Evolutionary conservation across 2,113 vertebrate genomes (phyloP), one percentile per base, ranked within the genome.

Genomic region (Hippopotamus amphibius): DNA sequence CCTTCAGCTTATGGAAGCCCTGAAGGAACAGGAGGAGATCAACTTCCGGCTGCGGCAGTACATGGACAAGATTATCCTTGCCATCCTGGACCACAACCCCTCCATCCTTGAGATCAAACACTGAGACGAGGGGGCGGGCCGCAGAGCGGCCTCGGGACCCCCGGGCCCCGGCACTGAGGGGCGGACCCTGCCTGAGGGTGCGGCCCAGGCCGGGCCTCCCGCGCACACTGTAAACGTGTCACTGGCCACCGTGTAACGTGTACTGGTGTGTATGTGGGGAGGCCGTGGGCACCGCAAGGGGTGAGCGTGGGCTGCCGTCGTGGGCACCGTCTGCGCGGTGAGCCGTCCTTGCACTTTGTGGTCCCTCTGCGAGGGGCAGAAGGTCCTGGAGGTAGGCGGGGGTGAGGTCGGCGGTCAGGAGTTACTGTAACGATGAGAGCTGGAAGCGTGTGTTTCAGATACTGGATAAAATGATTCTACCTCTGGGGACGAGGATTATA

Each of bases 51-150:
- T 99, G 84, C 98, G 99, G 76, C 99, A 99, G 96, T 99, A 99
- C 98, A 99, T 99, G 99, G 99, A 99, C 99, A 99, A 99, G 98
- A 99, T 99, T 33, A 99, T 99, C 98, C 98, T 99, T 85, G 99
- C 99, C 96, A 99, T 99, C 98, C 98, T 99, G 97, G 99, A 99
- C 98, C 99, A 99, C 97, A 99, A 99, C 95, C 99, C 99, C 0
- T 99, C 99, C 97, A 99, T 99, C 96, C 98, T 99, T 98, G 99
- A 99, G 98, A 99, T 99, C 97, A 99, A 99, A 98, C 99, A 99
- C 65, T 99, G 99, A 99, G 98, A 84, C 26, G 0, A 22, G 41
- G 37, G 37, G 61, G 26, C 61, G 86, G 69, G 83, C 95, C 95
- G 46, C 96, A 53, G 95, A 82, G 87, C 5, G 15, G 97, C 95